These are phyloP conservation scores for Leucophenga varia DNA, from an alignment of 1,140 invertebrate species.

Conservation along the genomic window DNA sequence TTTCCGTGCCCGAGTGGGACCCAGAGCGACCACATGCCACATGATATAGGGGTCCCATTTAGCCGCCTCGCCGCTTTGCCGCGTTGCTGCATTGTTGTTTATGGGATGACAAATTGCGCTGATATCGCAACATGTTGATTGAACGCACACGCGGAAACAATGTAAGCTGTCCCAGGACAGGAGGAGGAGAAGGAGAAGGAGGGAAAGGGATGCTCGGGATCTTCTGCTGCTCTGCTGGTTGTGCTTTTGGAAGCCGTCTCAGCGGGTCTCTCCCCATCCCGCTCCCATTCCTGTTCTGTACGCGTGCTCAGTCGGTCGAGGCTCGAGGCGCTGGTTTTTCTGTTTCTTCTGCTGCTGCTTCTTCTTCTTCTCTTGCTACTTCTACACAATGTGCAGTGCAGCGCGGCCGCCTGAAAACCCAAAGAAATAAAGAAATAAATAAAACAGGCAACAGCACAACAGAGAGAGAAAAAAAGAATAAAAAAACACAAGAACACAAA, in stretches of 20 bases:
- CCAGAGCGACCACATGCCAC: too few relatives aligned
- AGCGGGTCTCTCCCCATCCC: slow-evolving; percentile 5
- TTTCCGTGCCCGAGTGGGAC: slow-evolving; percentile 13
- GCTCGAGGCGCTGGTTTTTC: slow-evolving; percentile 21
- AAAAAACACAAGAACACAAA: slow-evolving; percentile 17
- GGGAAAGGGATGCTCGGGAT: not conserved
- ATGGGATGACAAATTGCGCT: too few relatives aligned
- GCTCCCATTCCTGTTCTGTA: slow-evolving; percentile 28
- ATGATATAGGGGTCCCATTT: slow-evolving; percentile 22
- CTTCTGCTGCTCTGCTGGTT: slow-evolving; percentile 12
- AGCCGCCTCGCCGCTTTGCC: not conserved
- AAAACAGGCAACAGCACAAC: slow-evolving; percentile 48
- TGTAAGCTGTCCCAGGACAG: slow-evolving; percentile 18
- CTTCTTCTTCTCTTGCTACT: slow-evolving; percentile 7
- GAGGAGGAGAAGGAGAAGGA: not conserved
- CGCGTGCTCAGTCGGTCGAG: slow-evolving; percentile 40
- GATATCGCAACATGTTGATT: slow-evolving; percentile 53
- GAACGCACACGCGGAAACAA: slow-evolving; percentile 49
- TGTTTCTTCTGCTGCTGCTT: too few relatives aligned
- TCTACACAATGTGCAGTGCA: slow-evolving; percentile 31
- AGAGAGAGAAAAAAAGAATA: slow-evolving; percentile 21
- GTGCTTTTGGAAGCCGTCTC: slow-evolving; percentile 15
- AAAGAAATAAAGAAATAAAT: slow-evolving; percentile 53
- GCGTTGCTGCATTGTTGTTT: slow-evolving; percentile 29
- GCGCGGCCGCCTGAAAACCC: slow-evolving; percentile 34